Base-by-base conservation (phyloP, 2,888 invertebrate genomes). In the Leptinotarsa haldemani region DNA sequence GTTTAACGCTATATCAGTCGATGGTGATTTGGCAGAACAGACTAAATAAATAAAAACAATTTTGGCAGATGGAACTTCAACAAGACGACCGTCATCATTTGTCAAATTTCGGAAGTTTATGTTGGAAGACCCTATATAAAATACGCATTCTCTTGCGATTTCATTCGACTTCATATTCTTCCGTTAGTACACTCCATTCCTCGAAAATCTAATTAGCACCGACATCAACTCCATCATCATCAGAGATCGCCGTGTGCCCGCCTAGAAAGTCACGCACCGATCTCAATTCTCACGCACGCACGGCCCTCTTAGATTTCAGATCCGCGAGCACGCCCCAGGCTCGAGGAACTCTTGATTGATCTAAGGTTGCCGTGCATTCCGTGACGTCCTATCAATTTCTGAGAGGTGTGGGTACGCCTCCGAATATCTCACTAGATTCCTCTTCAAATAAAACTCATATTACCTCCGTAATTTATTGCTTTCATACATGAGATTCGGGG, bases 371-470 rank as follows among this genome's bases (percentile, higher is more conserved):
- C 72, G 72, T 72, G 75, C 74, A 67, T 71, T 69, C 70, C 74
- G 73, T 74, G 74, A 76, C 69, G 70, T 71, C 70, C 73, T 74
- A 75, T 77, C 74, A 77, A 77, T 77, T 75, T 74, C 52, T 71
- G 40, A 40, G 70, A 77, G 75, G 77, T 75, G 77, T 72, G 75
- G 73, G 56, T 69, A 68, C 74, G 69, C 80, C 81, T 78, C n/a
- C 61, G 40, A 61, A 61, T 30, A 61, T 61, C 61, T 80, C 79
- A 75, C 56, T 30, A 52, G 69, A 69, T 46, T 73, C 65, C 48
- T 79, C 76, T 79, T 79, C 83, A 83, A 83, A 83, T 83, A 83
- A 83, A 84, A 83, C 83, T 83, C 81, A 80, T 81, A 83, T 83
- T 83, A 83, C 82, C 79, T 76, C 69, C 70, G 78, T 82, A 81